Conservation (phyloP, 37 sponge, comb jelly and placozoan genomes). For the Halisarca cf. caerulea region DNA sequence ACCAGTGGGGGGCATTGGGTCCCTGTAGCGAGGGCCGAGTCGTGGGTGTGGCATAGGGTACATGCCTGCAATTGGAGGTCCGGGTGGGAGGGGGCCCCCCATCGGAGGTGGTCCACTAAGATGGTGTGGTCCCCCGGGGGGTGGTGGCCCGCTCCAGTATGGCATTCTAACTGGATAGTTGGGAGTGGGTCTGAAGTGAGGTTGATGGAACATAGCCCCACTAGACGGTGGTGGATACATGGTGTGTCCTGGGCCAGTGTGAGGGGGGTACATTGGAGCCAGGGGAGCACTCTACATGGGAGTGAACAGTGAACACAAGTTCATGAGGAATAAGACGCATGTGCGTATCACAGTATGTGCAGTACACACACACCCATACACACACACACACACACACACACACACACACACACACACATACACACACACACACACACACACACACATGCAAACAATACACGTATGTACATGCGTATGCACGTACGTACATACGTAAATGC, state of each 20-base stretch:
- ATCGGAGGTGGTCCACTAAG: background rate
- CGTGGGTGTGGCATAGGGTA: no score
- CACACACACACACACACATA: no score
- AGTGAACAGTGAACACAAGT: background rate
- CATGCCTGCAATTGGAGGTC: background rate
- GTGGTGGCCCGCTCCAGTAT: no score
- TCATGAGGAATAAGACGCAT: background rate
- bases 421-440: no score
- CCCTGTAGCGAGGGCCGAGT: no score
- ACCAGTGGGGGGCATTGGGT: no score
- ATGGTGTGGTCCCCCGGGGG: no score
- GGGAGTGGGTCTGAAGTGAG: constrained; percentile 1
- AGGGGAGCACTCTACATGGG: constrained; percentile 12
- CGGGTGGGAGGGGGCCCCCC: background rate
- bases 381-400: no score
- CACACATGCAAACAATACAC: no score
- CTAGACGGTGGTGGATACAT: background rate
- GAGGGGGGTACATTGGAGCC: background rate
- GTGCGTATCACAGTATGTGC: no score
- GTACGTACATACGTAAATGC: background rate
- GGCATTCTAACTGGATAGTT: background rate
- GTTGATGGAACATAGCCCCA: background rate
- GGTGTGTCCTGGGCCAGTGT: background rate
- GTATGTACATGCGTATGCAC: no score
- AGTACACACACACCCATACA: no score